phyloP scores from a whole-genome alignment of 1,140 invertebrate genomes.

The Rhopalosiphum maidis region DNA sequence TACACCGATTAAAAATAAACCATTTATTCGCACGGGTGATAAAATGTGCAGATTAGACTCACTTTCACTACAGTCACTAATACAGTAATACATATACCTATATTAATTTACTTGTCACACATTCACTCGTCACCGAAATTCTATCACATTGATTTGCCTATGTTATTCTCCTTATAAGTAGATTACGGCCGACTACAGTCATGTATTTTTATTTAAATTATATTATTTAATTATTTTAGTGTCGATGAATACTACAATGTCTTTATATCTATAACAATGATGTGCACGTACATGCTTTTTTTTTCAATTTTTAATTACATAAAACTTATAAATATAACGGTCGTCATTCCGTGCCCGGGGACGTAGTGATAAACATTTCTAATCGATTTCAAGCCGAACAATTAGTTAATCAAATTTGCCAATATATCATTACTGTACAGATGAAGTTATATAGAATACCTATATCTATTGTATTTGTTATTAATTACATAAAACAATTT shows the following conservation, averaged over 20 bases:
- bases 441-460: neutral
- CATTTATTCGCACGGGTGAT: neutral
- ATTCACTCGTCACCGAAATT: neutral
- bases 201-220: neutral
- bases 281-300: neutral
- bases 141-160: neutral
- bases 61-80: neutral
- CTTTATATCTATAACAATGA: neutral
- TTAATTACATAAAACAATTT: neutral
- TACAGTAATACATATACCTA: neutral
- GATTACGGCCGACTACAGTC: neutral
- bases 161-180: neutral
- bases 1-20: neutral
- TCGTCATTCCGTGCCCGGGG: neutral
- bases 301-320: neutral
- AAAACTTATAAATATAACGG: neutral
- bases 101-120: neutral
- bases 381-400: neutral
- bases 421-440: neutral
- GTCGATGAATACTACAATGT: neutral
- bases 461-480: neutral
- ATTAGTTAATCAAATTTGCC: constrained; percentile 2
- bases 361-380: neutral
- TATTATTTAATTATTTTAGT: neutral
- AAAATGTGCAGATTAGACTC: neutral